phyloP scores from a whole-genome alignment of 2,113 vertebrate genomes.

The Myiopsitta monachus region DNA sequence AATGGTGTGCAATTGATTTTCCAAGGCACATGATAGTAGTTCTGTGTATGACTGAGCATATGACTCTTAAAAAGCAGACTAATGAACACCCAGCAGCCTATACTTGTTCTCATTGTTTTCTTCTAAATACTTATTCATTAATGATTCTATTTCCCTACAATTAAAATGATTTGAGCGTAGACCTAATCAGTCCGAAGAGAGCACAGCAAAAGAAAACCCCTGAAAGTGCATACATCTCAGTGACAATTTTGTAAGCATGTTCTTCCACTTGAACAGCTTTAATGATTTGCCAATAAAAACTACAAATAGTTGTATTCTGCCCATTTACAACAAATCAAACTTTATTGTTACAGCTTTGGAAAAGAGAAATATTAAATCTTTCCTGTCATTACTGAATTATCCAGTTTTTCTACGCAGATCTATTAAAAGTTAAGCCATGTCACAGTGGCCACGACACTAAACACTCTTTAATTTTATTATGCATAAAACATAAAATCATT shows the following conservation, averaged over 20 bases:
- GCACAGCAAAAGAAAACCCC: background rate
- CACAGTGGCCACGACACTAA: background rate
- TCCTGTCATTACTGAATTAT: background rate
- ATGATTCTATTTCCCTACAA: background rate
- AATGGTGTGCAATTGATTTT: background rate
- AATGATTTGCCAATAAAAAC: background rate
- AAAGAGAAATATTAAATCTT: background rate
- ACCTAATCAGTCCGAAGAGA: background rate
- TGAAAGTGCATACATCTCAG: background rate
- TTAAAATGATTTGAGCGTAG: background rate
- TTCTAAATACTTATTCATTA: background rate
- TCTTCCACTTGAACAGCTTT: background rate
- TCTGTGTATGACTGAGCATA: background rate
- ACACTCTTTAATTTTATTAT: background rate
- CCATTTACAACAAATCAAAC: background rate
- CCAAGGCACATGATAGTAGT: background rate
- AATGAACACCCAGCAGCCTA: background rate
- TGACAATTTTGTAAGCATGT: background rate
- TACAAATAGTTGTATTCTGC: background rate
- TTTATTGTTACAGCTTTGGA: background rate
- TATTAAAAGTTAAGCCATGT: background rate
- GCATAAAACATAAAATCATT: background rate
- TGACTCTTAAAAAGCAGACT: background rate
- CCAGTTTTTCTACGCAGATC: background rate
- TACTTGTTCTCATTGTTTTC: background rate